phyloP scores from a whole-genome alignment of 2,113 vertebrate genomes.

The Coturnix japonica region DNA sequence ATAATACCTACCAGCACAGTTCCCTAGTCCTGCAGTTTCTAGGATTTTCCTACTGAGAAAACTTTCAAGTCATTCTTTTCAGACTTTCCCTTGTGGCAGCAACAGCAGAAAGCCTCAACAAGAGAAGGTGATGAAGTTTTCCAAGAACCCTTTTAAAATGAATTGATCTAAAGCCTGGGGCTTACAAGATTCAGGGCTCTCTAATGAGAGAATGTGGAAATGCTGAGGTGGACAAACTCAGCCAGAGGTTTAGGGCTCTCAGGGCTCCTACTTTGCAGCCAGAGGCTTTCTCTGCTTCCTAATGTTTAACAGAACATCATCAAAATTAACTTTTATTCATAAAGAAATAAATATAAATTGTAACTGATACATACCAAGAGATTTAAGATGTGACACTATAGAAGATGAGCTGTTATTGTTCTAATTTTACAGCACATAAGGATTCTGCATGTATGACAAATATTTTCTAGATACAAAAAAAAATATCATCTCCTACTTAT shows the following conservation, averaged over 20 bases:
- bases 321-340: slow-evolving; percentile 22
- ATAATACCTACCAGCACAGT: background rate
- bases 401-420: background rate
- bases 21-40: background rate
- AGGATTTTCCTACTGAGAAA: background rate
- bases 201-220: background rate
- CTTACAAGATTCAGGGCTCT: background rate
- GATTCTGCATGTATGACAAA: background rate
- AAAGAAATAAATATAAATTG: background rate
- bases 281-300: background rate
- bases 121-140: background rate
- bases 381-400: background rate
- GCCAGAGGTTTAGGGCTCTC: background rate
- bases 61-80: background rate
- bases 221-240: background rate
- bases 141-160: background rate
- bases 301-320: background rate
- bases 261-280: background rate
- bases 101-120: background rate
- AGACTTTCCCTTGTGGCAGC: background rate
- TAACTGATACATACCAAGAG: background rate
- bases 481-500: too few species aligned
- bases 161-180: background rate
- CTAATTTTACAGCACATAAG: background rate
- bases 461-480: background rate